Conservation (phyloP, 2,113 vertebrate species). For the Gasterosteus nipponicus region DNA sequence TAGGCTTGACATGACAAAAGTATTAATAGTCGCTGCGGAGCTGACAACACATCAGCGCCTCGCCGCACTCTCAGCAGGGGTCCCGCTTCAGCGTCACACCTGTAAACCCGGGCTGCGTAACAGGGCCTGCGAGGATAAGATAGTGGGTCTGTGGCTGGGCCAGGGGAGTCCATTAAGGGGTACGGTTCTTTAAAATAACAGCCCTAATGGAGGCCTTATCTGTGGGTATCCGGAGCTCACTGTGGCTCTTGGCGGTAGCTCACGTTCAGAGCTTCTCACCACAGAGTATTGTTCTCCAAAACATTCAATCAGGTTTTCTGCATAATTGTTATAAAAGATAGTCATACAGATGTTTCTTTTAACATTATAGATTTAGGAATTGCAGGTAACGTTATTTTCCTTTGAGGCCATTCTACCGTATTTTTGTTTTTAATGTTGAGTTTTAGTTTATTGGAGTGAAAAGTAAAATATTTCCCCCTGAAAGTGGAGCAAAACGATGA, state of each 20-base stretch:
- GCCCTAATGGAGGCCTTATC: constrained; percentile 80
- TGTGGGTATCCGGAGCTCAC: constrained; percentile 54
- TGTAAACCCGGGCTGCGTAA: constrained; percentile 62
- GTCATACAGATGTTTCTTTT: background rate
- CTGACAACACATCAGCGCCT: constrained; percentile 64
- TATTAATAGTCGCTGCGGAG: constrained; percentile 63
- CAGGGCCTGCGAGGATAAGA: constrained; percentile 75
- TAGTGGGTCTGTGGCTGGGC: constrained; percentile 55
- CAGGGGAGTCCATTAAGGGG: constrained; percentile 72
- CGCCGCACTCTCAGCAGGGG: constrained; percentile 46
- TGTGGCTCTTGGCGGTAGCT: constrained; percentile 42
- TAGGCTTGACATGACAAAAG: constrained; percentile 20
- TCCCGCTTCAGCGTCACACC: constrained; percentile 66
- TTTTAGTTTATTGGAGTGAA: background rate
- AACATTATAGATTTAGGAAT: too few relatives aligned
- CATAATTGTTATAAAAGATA: background rate
- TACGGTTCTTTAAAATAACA: constrained; percentile 76
- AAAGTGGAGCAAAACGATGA: background rate
- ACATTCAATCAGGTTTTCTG: background rate
- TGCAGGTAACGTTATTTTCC: background rate
- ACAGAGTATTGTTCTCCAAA: constrained; percentile 18
- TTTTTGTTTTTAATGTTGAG: background rate
- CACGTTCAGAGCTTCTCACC: constrained; percentile 39
- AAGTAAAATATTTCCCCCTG: background rate
- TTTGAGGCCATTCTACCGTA: background rate